Evolutionary conservation across 2,113 vertebrate genomes (phyloP), one percentile per base, ranked within the genome.

Genomic region (Cyanistes caeruleus): DNA sequence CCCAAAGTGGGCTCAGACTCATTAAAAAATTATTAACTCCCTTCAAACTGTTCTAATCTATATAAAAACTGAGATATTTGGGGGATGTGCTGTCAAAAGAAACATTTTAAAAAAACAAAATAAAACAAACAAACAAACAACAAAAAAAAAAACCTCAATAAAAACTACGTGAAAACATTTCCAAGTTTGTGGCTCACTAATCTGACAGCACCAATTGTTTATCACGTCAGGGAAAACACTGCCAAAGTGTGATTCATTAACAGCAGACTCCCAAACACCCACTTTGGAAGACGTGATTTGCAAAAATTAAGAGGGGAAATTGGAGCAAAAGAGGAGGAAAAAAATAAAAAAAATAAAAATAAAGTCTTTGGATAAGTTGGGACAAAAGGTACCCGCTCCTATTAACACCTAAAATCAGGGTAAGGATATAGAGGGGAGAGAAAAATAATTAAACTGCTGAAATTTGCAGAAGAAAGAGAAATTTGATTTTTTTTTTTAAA

Each of bases 101-200:
- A 64, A 27, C 13, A 8, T 55, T 33, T 31, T 6, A 19, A 39
- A 13, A 39, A 6, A 5, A 16, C 5, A 25, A 20, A 39, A 39
- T 39, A 39, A 39, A 39, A 39, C 39, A 39, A 39, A 39, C 39
- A 39, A 39, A 10, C 9, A 39, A 39, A 39, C 11, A 39, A 10
- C 9, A 39, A 39, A 39, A 8, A 39, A 39, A 39, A 31, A 55
- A 55, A 13, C 9, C 28, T 31, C 21, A 62, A 15, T 19, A 23
- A 75, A 31, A 35, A 6, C 0, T 2, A 13, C 0, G 1, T 9
- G 55, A 51, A 59, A 88, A 53, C 55, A 77, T 87, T 53, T 89
- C 63, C 59, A 44, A 88, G 91, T 94, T 84, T 19, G 80, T 46
- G 80, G 93, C 79, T 97, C 91, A 35, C 46, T 95, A 12, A 92